Evolutionary conservation across 2,797 vertebrate species (phyloP).

Genomic region (Poeciliopsis turneri): DNA sequence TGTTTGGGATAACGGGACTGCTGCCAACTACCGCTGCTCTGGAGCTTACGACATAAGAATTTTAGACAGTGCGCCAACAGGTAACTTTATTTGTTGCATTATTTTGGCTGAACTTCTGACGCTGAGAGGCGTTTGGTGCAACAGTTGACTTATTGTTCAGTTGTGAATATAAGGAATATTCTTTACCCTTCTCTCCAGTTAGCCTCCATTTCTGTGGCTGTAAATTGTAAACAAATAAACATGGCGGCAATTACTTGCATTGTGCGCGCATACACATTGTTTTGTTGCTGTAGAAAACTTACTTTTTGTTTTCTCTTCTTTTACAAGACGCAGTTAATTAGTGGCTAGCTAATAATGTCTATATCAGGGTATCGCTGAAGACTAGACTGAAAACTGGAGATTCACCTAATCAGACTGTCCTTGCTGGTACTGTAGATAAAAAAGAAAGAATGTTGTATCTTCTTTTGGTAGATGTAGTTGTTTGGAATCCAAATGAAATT

Average conservation of each 20-base stretch:
- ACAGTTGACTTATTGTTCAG: not conserved
- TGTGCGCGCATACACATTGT: not conserved
- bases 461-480: not conserved
- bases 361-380: not conserved
- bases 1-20: constrained; percentile 98
- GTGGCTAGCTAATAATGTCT: not conserved
- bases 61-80: constrained; percentile 97
- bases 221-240: not conserved
- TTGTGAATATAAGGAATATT: not conserved
- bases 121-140: not conserved
- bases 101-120: not conserved
- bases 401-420: not conserved
- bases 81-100: constrained; percentile 68
- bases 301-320: not conserved
- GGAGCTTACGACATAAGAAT: constrained; percentile 97
- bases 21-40: constrained; percentile 98
- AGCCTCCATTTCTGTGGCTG: not conserved
- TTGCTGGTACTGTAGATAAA: not conserved
- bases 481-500: not conserved
- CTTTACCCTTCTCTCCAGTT: not conserved
- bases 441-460: not conserved
- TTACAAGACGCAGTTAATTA: not conserved
- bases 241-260: not conserved
- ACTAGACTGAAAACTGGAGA: not conserved
- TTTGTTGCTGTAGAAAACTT: not conserved